A percentile compares a stretch with the other conserved stretches of the same genome.
These are phyloP conservation scores for Pimephales promelas DNA, from an alignment of 2,113 vertebrate species.

Conservation along the genomic window DNA sequence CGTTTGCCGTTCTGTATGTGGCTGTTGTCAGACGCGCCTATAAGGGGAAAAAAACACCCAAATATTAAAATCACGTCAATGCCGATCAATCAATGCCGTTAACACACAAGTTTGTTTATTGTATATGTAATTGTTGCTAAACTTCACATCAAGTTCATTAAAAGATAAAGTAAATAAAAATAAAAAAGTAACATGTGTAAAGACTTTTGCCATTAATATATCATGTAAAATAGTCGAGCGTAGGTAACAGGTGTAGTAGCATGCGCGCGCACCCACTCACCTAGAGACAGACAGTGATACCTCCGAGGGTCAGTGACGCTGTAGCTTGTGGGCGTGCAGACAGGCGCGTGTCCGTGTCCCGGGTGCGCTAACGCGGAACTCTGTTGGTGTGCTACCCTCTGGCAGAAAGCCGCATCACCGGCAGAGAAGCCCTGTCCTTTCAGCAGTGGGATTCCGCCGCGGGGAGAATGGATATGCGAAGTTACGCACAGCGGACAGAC, in stretches of 20 bases:
- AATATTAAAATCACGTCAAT: not conserved
- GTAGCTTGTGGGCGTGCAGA: slow-evolving; percentile 88
- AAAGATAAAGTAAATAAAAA: not conserved
- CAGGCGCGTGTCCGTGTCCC: slow-evolving; percentile 86
- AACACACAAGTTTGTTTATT: not conserved
- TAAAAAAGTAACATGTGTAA: not conserved
- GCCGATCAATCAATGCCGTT: not conserved
- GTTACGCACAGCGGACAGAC: slow-evolving; percentile 95
- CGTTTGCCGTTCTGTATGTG: slow-evolving; percentile 93
- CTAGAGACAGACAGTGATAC: slow-evolving; percentile 93
- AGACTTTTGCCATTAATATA: not conserved
- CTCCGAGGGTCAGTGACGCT: slow-evolving; percentile 92
- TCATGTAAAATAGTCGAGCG: not conserved
- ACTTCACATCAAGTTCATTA: not conserved
- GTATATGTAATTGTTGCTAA: not conserved
- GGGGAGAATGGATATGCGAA: slow-evolving; percentile 90
- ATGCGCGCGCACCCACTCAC: slow-evolving; percentile 75
- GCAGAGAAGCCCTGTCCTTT: slow-evolving; percentile 84
- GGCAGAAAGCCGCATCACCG: slow-evolving; percentile 85
- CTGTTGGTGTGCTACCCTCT: slow-evolving; percentile 80
- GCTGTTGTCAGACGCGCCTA: slow-evolving; percentile 83
- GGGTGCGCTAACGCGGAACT: slow-evolving; percentile 81
- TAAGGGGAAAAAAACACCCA: slow-evolving; percentile 23
- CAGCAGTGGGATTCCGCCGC: slow-evolving; percentile 83
- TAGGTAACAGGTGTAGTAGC: slow-evolving; percentile 49